phyloP scores from a whole-genome alignment of 2,797 vertebrate genomes.

The Eidolon dupreanum region DNA sequence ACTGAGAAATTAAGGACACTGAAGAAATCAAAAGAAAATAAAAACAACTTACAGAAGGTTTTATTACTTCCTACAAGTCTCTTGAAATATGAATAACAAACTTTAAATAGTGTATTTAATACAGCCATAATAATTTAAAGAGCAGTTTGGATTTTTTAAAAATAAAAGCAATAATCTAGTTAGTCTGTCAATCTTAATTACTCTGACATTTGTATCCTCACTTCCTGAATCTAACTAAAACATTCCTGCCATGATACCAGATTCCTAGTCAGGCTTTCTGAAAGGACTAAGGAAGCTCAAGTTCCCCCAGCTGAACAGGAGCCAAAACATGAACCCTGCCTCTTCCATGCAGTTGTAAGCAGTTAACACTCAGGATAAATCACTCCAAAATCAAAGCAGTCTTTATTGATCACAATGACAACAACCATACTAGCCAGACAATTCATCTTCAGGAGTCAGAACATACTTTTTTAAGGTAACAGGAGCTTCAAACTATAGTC shows the following conservation, averaged over 20 bases:
- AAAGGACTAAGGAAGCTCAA: slow-evolving; percentile 51
- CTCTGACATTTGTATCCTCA: background rate
- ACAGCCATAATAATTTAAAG: background rate
- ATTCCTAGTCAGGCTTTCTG: slow-evolving; percentile 32
- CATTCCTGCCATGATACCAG: background rate
- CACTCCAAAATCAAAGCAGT: slow-evolving; percentile 28
- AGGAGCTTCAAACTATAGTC: slow-evolving; percentile 41
- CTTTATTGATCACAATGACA: slow-evolving; percentile 45
- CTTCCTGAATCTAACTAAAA: slow-evolving; percentile 51
- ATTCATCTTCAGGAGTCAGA: background rate
- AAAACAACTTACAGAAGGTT: background rate
- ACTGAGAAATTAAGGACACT: slow-evolving; percentile 10
- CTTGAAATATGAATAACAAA: background rate
- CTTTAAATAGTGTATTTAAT: background rate
- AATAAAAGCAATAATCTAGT: background rate
- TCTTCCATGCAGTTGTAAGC: background rate
- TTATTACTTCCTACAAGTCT: slow-evolving; percentile 20
- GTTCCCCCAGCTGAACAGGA: background rate
- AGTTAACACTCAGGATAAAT: background rate
- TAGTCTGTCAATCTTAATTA: slow-evolving; percentile 44
- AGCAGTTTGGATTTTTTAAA: background rate
- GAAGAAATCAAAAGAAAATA: slow-evolving; percentile 52
- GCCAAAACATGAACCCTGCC: background rate
- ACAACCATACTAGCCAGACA: background rate
- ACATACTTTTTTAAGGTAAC: slow-evolving; percentile 48